A percentile compares a stretch with the other conserved stretches of the same genome.
These are phyloP conservation scores for Alligator sinensis DNA, from an alignment of 2,113 vertebrate genomes.

Conservation along the genomic window DNA sequence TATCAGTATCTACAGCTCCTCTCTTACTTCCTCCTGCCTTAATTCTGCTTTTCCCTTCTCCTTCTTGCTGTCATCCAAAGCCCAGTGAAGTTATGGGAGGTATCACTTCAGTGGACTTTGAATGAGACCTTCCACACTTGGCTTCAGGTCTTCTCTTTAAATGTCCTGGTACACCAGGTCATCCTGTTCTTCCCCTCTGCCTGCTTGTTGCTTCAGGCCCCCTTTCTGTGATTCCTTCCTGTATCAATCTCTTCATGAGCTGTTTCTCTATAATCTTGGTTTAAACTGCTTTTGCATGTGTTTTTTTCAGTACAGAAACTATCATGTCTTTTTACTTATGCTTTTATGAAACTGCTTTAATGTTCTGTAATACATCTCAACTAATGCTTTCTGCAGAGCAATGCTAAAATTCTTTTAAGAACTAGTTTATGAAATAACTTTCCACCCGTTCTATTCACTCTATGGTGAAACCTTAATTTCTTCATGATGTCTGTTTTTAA, in stretches of 20 bases:
- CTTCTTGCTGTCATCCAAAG: neutral
- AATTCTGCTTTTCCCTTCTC: rapidly evolving
- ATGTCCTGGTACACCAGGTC: neutral
- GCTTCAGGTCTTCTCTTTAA: neutral
- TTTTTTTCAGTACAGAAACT: neutral
- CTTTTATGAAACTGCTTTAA: neutral
- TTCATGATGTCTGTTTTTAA: rapidly evolving
- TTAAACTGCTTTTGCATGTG: neutral
- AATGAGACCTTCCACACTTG: neutral
- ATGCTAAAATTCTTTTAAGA: neutral
- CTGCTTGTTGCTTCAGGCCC: neutral
- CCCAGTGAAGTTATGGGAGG: neutral
- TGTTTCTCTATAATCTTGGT: neutral
- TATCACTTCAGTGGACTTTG: neutral
- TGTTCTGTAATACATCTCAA: neutral
- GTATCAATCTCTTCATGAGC: neutral
- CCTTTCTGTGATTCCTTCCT: neutral
- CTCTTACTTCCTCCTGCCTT: rapidly evolving
- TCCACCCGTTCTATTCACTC: neutral
- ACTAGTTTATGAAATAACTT: neutral
- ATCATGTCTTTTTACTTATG: neutral
- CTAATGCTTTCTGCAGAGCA: neutral
- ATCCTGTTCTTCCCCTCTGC: neutral
- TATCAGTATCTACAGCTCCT: neutral
- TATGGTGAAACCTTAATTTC: neutral